phyloP scores from a whole-genome alignment of 2,113 vertebrate species.

The Onychostoma macrolepis region DNA sequence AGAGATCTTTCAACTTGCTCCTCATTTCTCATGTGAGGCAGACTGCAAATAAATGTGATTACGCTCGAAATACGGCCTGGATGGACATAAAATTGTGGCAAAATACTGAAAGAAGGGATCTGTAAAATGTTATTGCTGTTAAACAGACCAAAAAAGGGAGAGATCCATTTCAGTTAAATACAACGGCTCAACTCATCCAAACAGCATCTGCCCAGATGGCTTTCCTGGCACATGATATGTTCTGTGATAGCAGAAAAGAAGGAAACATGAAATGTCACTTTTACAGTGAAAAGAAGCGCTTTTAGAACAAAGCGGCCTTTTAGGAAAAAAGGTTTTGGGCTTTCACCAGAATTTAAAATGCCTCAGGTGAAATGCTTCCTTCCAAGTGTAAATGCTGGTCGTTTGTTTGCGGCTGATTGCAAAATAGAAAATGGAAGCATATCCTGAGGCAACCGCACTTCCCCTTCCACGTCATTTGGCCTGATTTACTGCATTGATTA shows the following conservation, averaged over 20 bases:
- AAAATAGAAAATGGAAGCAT: conserved; percentile 47
- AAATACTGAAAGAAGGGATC: conserved; percentile 14
- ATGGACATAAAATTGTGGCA: not conserved
- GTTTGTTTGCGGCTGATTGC: conserved; percentile 40
- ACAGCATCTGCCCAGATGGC: conserved; percentile 30
- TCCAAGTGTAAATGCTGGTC: conserved; percentile 18
- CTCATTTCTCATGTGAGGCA: conserved; percentile 37
- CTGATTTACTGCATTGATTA: conserved; percentile 60
- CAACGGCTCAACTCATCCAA: conserved; percentile 4
- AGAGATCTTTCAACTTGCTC: conserved; percentile 40
- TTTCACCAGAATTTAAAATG: conserved; percentile 21
- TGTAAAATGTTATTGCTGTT: conserved; percentile 18
- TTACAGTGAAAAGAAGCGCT: conserved; percentile 23
- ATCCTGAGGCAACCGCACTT: conserved; percentile 53
- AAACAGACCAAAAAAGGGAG: not conserved
- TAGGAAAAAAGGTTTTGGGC: not conserved
- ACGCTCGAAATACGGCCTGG: not conserved
- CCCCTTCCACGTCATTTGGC: conserved; percentile 43
- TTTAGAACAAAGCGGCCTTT: conserved; percentile 21
- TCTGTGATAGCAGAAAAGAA: conserved; percentile 31
- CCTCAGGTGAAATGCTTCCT: conserved; percentile 6
- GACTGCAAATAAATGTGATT: conserved; percentile 41
- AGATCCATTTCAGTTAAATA: not conserved
- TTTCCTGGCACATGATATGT: conserved; percentile 18
- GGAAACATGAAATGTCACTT: conserved; percentile 31